Evolutionary conservation across 2,113 vertebrate genomes (phyloP), one percentile per base, ranked within the genome.

Genomic region (Manacus vitellinus): DNA sequence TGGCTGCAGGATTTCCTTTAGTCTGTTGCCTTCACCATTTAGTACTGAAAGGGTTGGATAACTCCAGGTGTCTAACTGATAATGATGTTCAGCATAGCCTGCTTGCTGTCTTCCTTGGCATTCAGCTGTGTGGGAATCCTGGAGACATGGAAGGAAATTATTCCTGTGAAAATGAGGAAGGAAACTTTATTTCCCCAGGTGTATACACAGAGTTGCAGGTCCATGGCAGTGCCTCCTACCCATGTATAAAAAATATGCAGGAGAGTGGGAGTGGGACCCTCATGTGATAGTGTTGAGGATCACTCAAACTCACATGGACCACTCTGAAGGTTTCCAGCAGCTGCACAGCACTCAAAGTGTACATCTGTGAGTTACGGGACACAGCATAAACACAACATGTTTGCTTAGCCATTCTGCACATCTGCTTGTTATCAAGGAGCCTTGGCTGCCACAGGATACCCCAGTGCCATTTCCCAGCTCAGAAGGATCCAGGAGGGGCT

Each of bases 351-450:
- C 61, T 93, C 18, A 2, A 3, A 72, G 66, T 15, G 67, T 35
- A 70, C 77, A 37, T 88, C 31, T 41, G 49, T 70, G 87, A 85
- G 77, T 56, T 82, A 41, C 0, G 0, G 41, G 37, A n/a, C 44
- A 33, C 18, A 1, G 3, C 51, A 24, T 43, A 79, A 95, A 54
- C 84, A 79, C 67, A 77, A 65, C 23, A 3, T 61, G 49, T 85
- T 94, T 76, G 16, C 61, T 74, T 54, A 65, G 55, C 35, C 74
- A 39, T 52, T n/a, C 71, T 79, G 74, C 77, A 87, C 80, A 89
- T 95, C 81, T 96, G 88, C 54, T 88, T 62, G 22, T 56, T 93
- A 31, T 85, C 46, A 23, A 30, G 58, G 54, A 94, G 66, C 56
- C n/a, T 54, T 91, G 74, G 71, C 87, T 70, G 43, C 43, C 63